Conservation (phyloP, 2,797 vertebrate species). For the Schizopygopsis pylzovi region DNA sequence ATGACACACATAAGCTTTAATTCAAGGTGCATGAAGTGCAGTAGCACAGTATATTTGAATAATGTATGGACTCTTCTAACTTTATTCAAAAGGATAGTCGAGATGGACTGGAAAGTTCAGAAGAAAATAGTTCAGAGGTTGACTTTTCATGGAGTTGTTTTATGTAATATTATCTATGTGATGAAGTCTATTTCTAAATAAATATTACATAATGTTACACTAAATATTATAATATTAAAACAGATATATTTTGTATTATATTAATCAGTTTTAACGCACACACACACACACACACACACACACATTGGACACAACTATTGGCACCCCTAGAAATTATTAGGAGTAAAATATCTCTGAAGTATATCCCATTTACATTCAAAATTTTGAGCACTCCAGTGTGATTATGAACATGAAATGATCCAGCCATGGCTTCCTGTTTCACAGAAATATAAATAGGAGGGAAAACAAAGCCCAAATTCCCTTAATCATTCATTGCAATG, state of each 20-base stretch:
- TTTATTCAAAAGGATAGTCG: conserved; percentile 1
- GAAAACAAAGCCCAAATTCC: too few relatives aligned
- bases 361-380: too few relatives aligned
- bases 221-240: not conserved
- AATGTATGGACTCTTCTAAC: conserved; percentile 8
- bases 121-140: not conserved
- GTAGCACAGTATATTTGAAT: not conserved
- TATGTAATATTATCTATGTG: not conserved
- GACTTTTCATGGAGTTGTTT: not conserved
- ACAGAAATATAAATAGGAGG: too few relatives aligned
- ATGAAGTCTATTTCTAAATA: not conserved
- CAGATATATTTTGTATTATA: not conserved
- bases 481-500: too few relatives aligned
- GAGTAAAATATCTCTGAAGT: too few relatives aligned
- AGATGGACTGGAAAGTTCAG: not conserved
- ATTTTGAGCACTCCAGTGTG: too few relatives aligned
- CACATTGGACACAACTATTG: too few relatives aligned
- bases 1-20: not conserved
- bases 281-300: too few relatives aligned
- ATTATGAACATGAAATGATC: too few relatives aligned
- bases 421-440: too few relatives aligned
- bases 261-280: not conserved
- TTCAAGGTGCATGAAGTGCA: conserved; percentile 6
- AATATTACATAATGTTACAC: not conserved
- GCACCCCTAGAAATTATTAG: too few relatives aligned